These are phyloP conservation scores for Lepidocolaptes lacrymiger DNA, from an alignment of 2,797 vertebrate species.

Conservation along the genomic window DNA sequence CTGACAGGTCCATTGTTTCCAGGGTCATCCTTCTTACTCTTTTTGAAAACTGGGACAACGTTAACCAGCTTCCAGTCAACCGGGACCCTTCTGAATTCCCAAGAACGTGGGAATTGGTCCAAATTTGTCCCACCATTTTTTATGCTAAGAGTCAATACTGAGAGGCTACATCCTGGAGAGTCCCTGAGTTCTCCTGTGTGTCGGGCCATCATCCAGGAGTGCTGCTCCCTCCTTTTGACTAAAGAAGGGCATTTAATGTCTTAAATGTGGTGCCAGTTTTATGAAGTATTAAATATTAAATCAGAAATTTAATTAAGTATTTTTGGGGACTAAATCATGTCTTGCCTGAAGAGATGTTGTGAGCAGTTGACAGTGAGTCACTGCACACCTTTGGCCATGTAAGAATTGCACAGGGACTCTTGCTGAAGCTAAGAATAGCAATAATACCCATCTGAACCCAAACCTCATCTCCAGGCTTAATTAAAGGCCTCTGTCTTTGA, in stretches of 20 bases:
- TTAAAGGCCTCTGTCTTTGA: not conserved
- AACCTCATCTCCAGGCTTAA: not conserved
- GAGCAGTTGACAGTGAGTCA: not conserved
- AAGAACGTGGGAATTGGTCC: not conserved
- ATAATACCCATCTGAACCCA: not conserved
- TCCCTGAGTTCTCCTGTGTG: accelerated
- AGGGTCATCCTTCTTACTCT: not conserved
- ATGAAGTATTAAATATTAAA: no score
- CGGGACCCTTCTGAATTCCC: not conserved
- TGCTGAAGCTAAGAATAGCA: not conserved
- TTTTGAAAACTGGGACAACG: not conserved
- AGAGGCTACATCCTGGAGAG: not conserved
- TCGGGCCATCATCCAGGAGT: not conserved
- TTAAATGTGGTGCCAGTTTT: not conserved
- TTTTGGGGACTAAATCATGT: not conserved
- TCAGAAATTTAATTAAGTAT: not conserved
- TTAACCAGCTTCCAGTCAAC: not conserved
- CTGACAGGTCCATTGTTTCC: not conserved
- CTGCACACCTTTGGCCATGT: not conserved
- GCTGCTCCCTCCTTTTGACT: not conserved
- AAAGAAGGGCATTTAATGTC: not conserved
- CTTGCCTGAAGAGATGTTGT: not conserved
- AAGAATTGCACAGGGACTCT: not conserved
- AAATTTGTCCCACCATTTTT: not conserved
- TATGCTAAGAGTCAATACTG: accelerated